These are phyloP conservation scores for Calyptommatus sinebrachiatus DNA, from an alignment of 2,113 vertebrate genomes.

Conservation along the genomic window DNA sequence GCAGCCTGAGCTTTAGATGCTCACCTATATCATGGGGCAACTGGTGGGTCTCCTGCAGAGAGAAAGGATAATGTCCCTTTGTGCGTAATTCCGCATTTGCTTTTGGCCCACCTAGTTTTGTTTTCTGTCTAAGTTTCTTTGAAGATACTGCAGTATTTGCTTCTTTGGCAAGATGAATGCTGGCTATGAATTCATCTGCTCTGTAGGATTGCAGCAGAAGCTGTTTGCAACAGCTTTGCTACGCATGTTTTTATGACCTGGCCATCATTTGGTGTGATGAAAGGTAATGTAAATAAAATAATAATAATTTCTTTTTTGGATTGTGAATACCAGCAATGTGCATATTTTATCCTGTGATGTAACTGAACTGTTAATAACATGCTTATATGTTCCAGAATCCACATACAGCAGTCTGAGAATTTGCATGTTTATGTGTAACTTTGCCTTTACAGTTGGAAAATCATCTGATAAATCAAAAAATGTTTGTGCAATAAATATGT, in stretches of 20 bases:
- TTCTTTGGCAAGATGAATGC: background rate
- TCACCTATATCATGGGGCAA: background rate
- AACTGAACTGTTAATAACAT: background rate
- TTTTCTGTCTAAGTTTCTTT: constrained; percentile 8
- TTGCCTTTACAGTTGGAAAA: background rate
- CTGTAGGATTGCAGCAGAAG: constrained; percentile 17
- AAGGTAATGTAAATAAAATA: constrained; percentile 1
- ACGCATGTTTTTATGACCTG: background rate
- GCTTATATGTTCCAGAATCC: background rate
- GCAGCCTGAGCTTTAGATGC: background rate
- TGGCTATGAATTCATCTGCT: background rate
- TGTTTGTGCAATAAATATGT: background rate
- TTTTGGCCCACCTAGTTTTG: background rate
- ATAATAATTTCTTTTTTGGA: background rate
- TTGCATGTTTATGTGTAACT: background rate
- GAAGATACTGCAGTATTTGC: constrained; percentile 3
- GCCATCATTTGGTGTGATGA: background rate
- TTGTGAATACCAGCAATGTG: background rate
- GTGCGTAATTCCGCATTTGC: background rate
- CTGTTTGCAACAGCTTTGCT: constrained; percentile 14
- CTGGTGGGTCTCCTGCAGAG: background rate
- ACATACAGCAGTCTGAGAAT: background rate
- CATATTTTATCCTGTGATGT: background rate
- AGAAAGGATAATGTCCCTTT: background rate
- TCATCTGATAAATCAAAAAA: background rate